A percentile compares a stretch with the other conserved stretches of the same genome.
These are phyloP conservation scores for Agriopis leucophaearia DNA, from an alignment of 2,888 invertebrate species.

Conservation along the genomic window DNA sequence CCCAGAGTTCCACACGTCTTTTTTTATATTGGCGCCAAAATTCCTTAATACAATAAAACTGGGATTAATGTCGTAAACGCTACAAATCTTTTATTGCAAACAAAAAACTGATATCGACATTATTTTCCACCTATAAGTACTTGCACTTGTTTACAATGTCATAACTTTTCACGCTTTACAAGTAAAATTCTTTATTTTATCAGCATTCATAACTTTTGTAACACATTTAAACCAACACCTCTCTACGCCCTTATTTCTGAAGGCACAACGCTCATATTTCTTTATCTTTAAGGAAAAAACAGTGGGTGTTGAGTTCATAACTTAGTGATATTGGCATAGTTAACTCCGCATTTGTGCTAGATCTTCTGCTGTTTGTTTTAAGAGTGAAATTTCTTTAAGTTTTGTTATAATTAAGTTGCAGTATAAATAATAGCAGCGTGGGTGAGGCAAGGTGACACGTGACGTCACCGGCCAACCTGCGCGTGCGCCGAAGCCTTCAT, in stretches of 20 bases:
- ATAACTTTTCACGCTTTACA: slow-evolving; percentile 15
- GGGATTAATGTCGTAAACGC: too few species aligned
- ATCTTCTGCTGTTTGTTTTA: slow-evolving; percentile 4
- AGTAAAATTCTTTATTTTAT: slow-evolving; percentile 28
- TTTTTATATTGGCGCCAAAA: too few species aligned
- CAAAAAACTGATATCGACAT: background rate
- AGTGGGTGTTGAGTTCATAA: background rate
- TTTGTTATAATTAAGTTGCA: slow-evolving; percentile 25
- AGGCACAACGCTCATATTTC: background rate
- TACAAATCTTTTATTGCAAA: too few species aligned
- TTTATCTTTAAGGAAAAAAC: slow-evolving; percentile 11
- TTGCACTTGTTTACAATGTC: slow-evolving; percentile 15
- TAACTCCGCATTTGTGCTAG: slow-evolving; percentile 1
- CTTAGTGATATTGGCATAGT: slow-evolving; percentile 20
- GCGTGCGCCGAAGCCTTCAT: slow-evolving; percentile 37
- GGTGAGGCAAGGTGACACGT: slow-evolving; percentile 67
- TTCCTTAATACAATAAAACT: too few species aligned
- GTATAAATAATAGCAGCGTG: slow-evolving; percentile 48
- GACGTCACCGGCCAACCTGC: slow-evolving; percentile 61
- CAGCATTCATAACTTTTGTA: slow-evolving; percentile 20
- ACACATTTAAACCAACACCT: background rate
- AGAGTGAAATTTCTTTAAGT: slow-evolving; percentile 17
- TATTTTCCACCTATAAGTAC: background rate
- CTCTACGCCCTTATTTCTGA: slow-evolving; percentile 3
- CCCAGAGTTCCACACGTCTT: too few species aligned